Evolutionary conservation across 2,888 invertebrate genomes (phyloP), one percentile per base, ranked within the genome.

Genomic region (Spodoptera littoralis): DNA sequence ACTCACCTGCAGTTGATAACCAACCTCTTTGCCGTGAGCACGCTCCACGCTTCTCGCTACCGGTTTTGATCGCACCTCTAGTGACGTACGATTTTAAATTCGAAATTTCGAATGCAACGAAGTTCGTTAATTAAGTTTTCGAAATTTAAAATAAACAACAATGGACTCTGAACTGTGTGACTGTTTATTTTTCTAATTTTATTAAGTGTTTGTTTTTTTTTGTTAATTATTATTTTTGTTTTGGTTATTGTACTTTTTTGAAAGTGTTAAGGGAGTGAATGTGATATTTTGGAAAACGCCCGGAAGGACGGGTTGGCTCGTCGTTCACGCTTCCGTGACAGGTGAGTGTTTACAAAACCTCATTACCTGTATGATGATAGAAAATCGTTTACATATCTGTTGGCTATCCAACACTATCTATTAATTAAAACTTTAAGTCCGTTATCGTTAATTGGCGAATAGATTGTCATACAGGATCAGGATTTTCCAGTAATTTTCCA

Each of bases 1-100:
- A 72, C 62, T 80, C 83, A 83, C 84, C 85, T 85, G 81, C 86
- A 92, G 92, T 92, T 90, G 88, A 89, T 88, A 90, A 88, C 87
- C 88, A 87, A 88, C 90, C 86, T 88, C 86, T 81, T 83, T 73
- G 79, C 76, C 67, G 89, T 73, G 80, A 85, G 80, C 88, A 90
- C 91, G 90, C 84, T 77, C 64, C 76, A 76, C 73, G 76, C 84
- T 73, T 65, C 77, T 75, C 70, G 76, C 67, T 73, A 77, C 77
- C 77, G 73, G 77, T 79, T 77, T 65, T 60, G 57, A 70, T 70
- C 71, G 61, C 67, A 76, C 67, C 71, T 64, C 65, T 73, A 68
- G 65, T 73, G 73, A 73, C 79, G 72, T 73, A 60, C 74, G 64
- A 69, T 70, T 66, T 60, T 52, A 11, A 62, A 43, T 73, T 60